Evolutionary conservation across 2,888 invertebrate species (phyloP), one percentile per base, ranked within the genome.

Genomic region (Phasia obesa): DNA sequence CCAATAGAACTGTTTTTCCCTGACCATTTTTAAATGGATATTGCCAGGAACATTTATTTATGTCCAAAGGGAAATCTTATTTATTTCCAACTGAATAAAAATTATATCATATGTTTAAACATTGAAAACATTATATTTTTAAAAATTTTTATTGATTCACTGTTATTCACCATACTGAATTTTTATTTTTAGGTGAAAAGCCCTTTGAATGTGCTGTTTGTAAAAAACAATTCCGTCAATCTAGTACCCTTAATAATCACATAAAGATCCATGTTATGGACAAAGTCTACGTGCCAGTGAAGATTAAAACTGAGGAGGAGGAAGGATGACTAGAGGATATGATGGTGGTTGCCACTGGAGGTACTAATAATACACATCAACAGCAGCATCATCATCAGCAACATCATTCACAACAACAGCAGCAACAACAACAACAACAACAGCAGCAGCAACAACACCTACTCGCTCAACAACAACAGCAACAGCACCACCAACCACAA

Each of bases 231-330:
- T 91, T 91, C 88, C 91, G 91, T 84, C 91, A 91, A 87, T 91
- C 91, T 73, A 91, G 91, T 84, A 91, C 91, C 81, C 89, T 91
- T 82, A 91, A 91, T 87, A 91, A 91, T 88, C 91, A 91, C 86
- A 91, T 91, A 90, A 91, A 91, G 87, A 91, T 91, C 77, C 91
- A 91, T 78, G 91, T 91, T 65, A 91, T 91, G 89, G 91, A 91
- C 87, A 91, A 91, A 87, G 90, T 91, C 42, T 91, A 91, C 85
- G 89, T 91, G 86, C 91, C 91, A 86, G 90, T 90, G 31, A 91
- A 91, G 86, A 91, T 91, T 84, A 91, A 91, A 88, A 90, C 91
- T 73, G 91, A 91, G 86, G 91, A 91, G 78, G 91, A 91, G 84
- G 91, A 90, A 77, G 90, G 90, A 87, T 90, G 91, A 91, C 90